Base-by-base conservation (phyloP, 2,797 vertebrate species). In the Microctenopoma stevenorrisi region DNA sequence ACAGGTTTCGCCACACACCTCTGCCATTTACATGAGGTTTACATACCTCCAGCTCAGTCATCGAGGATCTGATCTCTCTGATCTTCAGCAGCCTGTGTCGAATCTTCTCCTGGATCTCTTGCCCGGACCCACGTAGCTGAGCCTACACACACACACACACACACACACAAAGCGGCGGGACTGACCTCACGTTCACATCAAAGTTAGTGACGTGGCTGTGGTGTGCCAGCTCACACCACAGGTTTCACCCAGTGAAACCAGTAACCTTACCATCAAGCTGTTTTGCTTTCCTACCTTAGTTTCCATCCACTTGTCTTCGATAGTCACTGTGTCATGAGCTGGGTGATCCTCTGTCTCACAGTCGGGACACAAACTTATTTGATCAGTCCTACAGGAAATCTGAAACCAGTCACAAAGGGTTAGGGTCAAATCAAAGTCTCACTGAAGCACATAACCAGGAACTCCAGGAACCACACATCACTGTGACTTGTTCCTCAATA, bases 91-190 rank as follows among this genome's bases (percentile, higher is more conserved):
- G 67, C 35, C 92, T 88, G 57, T 84, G 55, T 16, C 37, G 63
- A 76, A 92, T 93, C 90, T 93, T 90, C 46, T 91, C 82, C 60
- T 90, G 86, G 52, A 92, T 87, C 54, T 87, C 50, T 60, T 78
- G 72, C 81, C 89, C 81, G 0, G 84, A 76, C 15, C 64, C 76
- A 28, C 43, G 70, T 1, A 94, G 74, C 73, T 88, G 69, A 2
- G 18, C 65, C 92, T 93, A 68, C 55, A 64, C 49, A 58, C 12
- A 35, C 52, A 79, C 9, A 33, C 55, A 64, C 49, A 22, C 22
- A 22, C 22, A 22, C 22, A 58, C 12, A 35, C 52, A 79, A 2
- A 33, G 30, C 30, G 7, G 30, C 30, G 1, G 30, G 30, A 33
- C 30, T 33, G 7, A 33, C 30, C 30, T 33, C 30, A 22, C 22